Evolutionary conservation across 2,797 vertebrate species (phyloP).

Genomic region (Tenualosa ilisha): DNA sequence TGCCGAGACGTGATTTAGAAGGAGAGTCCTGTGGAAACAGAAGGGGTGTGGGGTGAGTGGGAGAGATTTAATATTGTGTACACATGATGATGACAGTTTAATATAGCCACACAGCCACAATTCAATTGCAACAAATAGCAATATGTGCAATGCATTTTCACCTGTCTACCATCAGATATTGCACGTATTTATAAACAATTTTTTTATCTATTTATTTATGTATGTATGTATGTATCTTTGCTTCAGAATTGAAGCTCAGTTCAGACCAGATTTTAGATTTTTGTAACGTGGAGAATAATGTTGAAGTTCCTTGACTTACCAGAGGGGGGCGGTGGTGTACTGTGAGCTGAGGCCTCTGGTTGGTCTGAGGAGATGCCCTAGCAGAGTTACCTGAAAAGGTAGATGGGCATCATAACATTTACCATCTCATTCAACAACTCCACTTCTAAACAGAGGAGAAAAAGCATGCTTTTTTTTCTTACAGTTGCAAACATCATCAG

Average conservation of each 20-base stretch:
- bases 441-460: neutral
- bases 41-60: neutral
- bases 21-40: conserved; percentile 64
- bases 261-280: neutral
- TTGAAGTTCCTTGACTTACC: conserved; percentile 62
- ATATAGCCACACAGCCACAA: neutral
- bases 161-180: too few relatives aligned
- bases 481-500: too few relatives aligned
- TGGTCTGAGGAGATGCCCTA: conserved; percentile 77
- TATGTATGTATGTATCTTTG: too few relatives aligned
- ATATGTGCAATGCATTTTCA: too few relatives aligned
- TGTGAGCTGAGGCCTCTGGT: conserved; percentile 80
- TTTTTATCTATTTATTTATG: too few relatives aligned
- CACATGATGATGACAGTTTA: neutral
- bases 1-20: conserved; percentile 61
- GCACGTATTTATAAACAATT: too few relatives aligned
- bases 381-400: conserved; percentile 74
- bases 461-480: too few relatives aligned
- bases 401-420: neutral
- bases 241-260: neutral
- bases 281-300: neutral
- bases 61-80: neutral
- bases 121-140: neutral
- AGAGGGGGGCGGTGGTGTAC: conserved; percentile 87
- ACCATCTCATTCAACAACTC: neutral